A percentile compares a stretch with the other conserved stretches of the same genome.
phyloP scores from a whole-genome alignment of 2,888 invertebrate species.

The Daptonema setosum region DNA sequence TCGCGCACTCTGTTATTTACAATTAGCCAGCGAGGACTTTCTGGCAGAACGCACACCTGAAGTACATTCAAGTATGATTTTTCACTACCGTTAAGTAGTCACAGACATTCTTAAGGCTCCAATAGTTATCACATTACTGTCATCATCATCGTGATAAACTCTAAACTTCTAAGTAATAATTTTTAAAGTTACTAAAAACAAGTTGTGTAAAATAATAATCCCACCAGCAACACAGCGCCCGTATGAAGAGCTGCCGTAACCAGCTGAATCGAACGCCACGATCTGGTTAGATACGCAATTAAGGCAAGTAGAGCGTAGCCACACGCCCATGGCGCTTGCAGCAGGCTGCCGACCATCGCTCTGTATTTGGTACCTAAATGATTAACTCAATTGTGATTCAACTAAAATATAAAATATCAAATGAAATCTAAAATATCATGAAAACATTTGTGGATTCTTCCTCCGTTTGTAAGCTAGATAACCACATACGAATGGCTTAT shows the following conservation, averaged over 20 bases:
- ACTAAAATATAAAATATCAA: too few relatives aligned
- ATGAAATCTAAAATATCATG: too few relatives aligned
- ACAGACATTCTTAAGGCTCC: too few relatives aligned
- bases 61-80: too few relatives aligned
- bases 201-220: neutral
- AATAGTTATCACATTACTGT: too few relatives aligned
- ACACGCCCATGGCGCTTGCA: conserved; percentile 27
- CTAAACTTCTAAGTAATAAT: neutral
- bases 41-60: conserved; percentile 24
- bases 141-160: too few relatives aligned
- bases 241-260: conserved; percentile 25
- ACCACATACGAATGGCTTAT: too few relatives aligned
- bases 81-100: too few relatives aligned
- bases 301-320: conserved; percentile 26
- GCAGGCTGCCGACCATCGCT: conserved; percentile 24
- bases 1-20: conserved; percentile 21
- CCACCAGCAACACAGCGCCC: neutral
- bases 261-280: conserved; percentile 25
- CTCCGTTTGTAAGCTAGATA: too few relatives aligned
- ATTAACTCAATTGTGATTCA: neutral
- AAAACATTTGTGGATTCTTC: too few relatives aligned
- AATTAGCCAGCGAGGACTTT: conserved; percentile 21
- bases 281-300: conserved; percentile 22
- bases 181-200: neutral
- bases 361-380: conserved; percentile 22